Conservation (phyloP, 2,113 vertebrate genomes). For the Passerina amoena region DNA sequence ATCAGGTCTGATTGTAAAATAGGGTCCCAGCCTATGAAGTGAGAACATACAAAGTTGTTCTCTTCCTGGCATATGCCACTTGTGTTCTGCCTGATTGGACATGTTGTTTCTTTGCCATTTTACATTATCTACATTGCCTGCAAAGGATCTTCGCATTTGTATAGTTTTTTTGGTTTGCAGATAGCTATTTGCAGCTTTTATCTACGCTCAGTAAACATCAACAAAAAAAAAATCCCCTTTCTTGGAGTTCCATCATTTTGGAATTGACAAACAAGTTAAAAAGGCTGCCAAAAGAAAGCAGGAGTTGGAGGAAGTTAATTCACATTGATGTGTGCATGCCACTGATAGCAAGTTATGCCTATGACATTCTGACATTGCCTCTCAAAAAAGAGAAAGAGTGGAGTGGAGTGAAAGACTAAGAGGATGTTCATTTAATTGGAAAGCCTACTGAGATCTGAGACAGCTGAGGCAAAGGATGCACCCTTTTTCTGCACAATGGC, state of each 20-base stretch:
- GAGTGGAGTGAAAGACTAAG: slow-evolving; percentile 61
- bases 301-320: slow-evolving; percentile 46
- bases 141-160: slow-evolving; percentile 18
- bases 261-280: slow-evolving; percentile 49
- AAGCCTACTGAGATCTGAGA: slow-evolving; percentile 77
- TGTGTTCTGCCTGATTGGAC: slow-evolving; percentile 49
- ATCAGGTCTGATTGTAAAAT: slow-evolving; percentile 56
- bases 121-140: slow-evolving; percentile 15
- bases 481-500: slow-evolving; percentile 77
- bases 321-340: slow-evolving; percentile 40
- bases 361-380: slow-evolving; percentile 69
- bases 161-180: slow-evolving; percentile 11
- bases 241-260: slow-evolving; percentile 5
- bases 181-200: slow-evolving; percentile 45
- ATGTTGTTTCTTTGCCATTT: slow-evolving; percentile 41
- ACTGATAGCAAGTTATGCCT: slow-evolving; percentile 65
- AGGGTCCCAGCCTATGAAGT: slow-evolving; percentile 35
- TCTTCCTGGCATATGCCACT: background rate
- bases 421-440: slow-evolving; percentile 76
- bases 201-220: slow-evolving; percentile 33
- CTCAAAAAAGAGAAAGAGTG: slow-evolving; percentile 66
- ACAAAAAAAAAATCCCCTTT: background rate
- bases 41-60: slow-evolving; percentile 37
- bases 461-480: slow-evolving; percentile 66
- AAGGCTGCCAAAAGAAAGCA: slow-evolving; percentile 39